Base-by-base conservation (phyloP, 2,888 invertebrate genomes). In the Loripinus fragilis region DNA sequence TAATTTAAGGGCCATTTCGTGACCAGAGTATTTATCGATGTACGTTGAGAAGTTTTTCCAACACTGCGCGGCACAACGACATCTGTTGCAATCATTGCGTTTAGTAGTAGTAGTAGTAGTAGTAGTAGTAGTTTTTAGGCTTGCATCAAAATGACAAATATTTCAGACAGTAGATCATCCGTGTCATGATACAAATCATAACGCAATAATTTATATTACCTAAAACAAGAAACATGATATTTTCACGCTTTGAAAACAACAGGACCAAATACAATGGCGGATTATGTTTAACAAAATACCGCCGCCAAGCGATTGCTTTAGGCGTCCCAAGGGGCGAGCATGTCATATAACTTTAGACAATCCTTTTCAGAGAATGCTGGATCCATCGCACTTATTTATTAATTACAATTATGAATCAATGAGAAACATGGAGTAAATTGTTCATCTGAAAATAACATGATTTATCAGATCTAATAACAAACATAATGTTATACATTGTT, bases 261-360 rank as follows among this genome's bases (percentile, higher is more conserved):
- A 45, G 12, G 12, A 38, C 38, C 38, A 8, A 38, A 38, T 45
- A 20, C n/a, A 45, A 17, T 45, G 45, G 38, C 38, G 38, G 5
- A 38, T 38, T 38, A 38, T 38, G 12, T 38, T n/a, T 60, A 23
- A 17, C 33, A 60, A 28, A 60, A 28, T 60, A 17, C 17, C 33
- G 60, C 60, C 12, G 30, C 28, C 60, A 60, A 8, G 33, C 60
- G 5, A 60, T 60, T 60, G 20, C 30, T 30, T 33, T 10, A 12
- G 3, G 20, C 33, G 5, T 15, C 25, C 60, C 33, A 30, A 10
- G 33, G 33, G 60, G 60, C 30, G 15, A 2, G 17, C 17, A 33
- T 60, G 60, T 60, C 60, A 60, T 25, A 33, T 60, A 60, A 33
- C 17, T 60, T 60, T 33, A 30, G 60, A 60, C 30, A 20, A 33